These are phyloP conservation scores for Dasyornis broadbenti DNA, from an alignment of 2,113 vertebrate species.

Conservation along the genomic window DNA sequence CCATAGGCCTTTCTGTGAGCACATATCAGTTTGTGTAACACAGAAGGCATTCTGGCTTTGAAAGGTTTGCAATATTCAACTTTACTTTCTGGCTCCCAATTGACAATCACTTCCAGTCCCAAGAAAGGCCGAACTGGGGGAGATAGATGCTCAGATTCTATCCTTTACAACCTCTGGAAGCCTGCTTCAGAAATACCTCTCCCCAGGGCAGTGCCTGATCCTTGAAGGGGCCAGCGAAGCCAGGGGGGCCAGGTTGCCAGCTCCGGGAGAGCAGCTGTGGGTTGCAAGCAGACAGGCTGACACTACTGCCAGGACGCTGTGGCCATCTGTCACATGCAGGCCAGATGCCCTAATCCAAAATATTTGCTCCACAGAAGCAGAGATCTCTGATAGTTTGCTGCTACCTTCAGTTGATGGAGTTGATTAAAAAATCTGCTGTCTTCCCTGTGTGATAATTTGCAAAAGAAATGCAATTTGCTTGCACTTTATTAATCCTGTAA, in stretches of 20 bases:
- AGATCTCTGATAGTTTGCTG: not conserved
- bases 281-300: not conserved
- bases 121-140: not conserved
- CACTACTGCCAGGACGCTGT: not conserved
- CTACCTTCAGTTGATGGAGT: not conserved
- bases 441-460: not conserved
- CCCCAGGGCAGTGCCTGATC: not conserved
- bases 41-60: not conserved
- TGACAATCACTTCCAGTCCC: not conserved
- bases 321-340: not conserved
- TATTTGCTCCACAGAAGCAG: not conserved
- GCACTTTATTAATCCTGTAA: not conserved
- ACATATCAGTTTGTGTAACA: not conserved
- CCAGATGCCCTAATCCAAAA: not conserved
- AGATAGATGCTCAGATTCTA: not conserved
- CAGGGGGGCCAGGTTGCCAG: rapidly evolving
- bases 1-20: not conserved
- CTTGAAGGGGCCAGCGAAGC: rapidly evolving
- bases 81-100: not conserved
- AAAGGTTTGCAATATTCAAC: not conserved
- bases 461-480: not conserved
- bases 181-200: not conserved
- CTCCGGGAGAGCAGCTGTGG: not conserved
- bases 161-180: not conserved
- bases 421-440: not conserved